Evolutionary conservation across 64 coral and sea anemone species (phyloP).

Genomic region (Trachythela sp.): DNA sequence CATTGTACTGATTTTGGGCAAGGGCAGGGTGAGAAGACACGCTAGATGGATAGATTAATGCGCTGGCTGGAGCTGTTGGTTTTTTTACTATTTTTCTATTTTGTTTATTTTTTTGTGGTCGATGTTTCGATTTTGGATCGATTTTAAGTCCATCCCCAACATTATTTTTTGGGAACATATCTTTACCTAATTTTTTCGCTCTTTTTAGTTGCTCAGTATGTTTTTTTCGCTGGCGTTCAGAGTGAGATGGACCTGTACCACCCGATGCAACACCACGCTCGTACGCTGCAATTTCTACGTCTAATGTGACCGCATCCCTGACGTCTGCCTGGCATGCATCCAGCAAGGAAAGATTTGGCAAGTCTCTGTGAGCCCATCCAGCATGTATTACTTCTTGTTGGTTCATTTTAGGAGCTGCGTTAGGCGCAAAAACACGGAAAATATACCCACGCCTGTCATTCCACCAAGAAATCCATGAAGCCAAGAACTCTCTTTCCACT

Average conservation of each 20-base stretch:
- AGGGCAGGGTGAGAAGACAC: no score
- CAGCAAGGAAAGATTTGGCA: neutral
- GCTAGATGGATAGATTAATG: no score
- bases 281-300: neutral
- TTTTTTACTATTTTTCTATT: no score
- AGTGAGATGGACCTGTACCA: neutral
- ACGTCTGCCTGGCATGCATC: neutral
- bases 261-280: neutral
- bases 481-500: neutral
- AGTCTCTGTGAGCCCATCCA: neutral
- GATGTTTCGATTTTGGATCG: neutral
- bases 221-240: neutral
- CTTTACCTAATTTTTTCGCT: neutral
- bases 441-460: neutral
- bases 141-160: neutral
- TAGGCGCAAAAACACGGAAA: neutral
- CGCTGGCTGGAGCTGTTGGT: no score
- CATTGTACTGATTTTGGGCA: no score
- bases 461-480: neutral
- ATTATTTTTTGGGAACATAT: neutral
- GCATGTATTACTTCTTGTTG: neutral
- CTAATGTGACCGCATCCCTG: neutral
- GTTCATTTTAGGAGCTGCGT: neutral
- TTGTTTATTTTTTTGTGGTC: no score
- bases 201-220: neutral